Evolutionary conservation across 2,797 vertebrate genomes (phyloP).

Genomic region (Hippocampus kuda): DNA sequence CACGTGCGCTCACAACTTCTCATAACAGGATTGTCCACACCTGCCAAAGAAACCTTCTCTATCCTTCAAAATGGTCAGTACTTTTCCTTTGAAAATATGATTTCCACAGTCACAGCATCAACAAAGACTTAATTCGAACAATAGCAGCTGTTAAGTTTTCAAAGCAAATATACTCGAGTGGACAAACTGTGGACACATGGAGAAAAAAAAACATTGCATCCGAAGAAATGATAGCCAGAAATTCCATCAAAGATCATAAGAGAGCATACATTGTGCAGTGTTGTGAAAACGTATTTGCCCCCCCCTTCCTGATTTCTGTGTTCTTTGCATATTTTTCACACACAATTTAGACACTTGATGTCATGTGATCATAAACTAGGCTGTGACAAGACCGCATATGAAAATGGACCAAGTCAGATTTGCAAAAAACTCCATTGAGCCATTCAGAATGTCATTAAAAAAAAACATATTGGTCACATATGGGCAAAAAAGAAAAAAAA

Average conservation of each 20-base stretch:
- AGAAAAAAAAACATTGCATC: not conserved
- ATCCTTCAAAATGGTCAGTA: not conserved
- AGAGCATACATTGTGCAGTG: too few species aligned
- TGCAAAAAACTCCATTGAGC: too few species aligned
- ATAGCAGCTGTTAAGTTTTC: not conserved
- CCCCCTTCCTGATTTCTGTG: too few species aligned
- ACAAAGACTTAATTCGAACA: conserved; percentile 20
- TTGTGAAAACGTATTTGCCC: too few species aligned
- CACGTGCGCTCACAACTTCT: not conserved
- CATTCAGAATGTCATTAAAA: too few species aligned
- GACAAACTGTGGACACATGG: not conserved
- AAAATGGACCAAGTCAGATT: too few species aligned
- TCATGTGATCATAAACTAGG: too few species aligned
- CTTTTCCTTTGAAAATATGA: conserved; percentile 40
- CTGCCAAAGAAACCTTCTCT: not conserved
- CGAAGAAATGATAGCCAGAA: not conserved
- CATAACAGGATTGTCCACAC: conserved; percentile 5
- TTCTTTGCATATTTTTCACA: too few species aligned
- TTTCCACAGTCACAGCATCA: conserved; percentile 50
- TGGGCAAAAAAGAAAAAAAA: too few species aligned
- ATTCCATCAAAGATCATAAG: not conserved
- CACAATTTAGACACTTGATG: too few species aligned
- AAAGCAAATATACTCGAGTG: not conserved
- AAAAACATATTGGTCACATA: too few species aligned
- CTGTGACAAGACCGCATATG: too few species aligned